Evolutionary conservation across 1,140 invertebrate species (phyloP).

Genomic region (Helicoverpa armigera): DNA sequence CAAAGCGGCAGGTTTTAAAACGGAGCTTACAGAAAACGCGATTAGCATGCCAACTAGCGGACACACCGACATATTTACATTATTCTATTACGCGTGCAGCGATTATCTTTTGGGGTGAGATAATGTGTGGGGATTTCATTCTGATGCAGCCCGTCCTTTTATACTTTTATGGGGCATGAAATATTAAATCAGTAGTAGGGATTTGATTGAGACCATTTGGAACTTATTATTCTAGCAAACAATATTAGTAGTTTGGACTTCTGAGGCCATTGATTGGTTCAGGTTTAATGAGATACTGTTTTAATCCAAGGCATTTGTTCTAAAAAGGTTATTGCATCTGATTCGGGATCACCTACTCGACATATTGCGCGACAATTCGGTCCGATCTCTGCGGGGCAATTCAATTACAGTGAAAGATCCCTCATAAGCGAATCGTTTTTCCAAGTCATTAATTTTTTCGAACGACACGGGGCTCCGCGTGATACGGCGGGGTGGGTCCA

Average conservation of each 20-base stretch:
- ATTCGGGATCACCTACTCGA: constrained; percentile 61
- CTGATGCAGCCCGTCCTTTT: constrained; percentile 60
- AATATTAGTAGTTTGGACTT: not conserved
- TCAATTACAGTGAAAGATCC: constrained; percentile 86
- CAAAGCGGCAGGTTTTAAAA: constrained; percentile 75
- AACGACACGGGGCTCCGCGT: constrained; percentile 82
- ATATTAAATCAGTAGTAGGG: constrained; percentile 57
- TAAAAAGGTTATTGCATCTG: constrained; percentile 59
- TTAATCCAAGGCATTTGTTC: not conserved
- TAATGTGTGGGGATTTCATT: constrained; percentile 72
- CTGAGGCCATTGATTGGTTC: not conserved
- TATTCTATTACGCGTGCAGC: constrained; percentile 83
- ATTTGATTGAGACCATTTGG: constrained; percentile 31
- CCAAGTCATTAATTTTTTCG: constrained; percentile 86
- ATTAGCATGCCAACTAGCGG: constrained; percentile 75
- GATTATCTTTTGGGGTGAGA: constrained; percentile 80
- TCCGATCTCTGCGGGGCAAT: constrained; percentile 83
- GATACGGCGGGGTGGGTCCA: constrained; percentile 83
- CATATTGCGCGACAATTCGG: constrained; percentile 74
- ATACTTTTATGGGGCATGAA: constrained; percentile 55
- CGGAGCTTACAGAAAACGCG: constrained; percentile 68
- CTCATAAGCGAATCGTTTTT: constrained; percentile 87
- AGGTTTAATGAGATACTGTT: no score
- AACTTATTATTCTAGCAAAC: constrained; percentile 1
- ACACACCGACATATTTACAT: constrained; percentile 75